Conservation (phyloP, 2,113 vertebrate species). For the Caretta caretta region DNA sequence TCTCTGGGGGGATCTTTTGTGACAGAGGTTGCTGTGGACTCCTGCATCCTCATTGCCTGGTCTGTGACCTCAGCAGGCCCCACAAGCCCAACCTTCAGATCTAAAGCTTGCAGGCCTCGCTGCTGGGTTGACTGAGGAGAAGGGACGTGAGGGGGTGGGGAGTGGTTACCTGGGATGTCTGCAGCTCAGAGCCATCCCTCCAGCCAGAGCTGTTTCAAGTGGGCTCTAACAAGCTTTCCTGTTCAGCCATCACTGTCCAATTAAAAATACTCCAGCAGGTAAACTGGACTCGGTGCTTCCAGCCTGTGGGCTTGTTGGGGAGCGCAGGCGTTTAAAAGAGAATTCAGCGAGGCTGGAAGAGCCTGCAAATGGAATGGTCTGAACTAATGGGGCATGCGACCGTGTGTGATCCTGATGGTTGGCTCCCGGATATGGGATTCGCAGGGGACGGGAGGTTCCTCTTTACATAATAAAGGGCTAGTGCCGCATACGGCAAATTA, state of each 20-base stretch:
- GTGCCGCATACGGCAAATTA: background rate
- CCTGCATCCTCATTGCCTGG: background rate
- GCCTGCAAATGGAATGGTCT: background rate
- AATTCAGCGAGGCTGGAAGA: background rate
- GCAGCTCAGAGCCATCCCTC: background rate
- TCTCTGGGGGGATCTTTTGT: background rate
- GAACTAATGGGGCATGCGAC: background rate
- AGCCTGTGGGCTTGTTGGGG: background rate
- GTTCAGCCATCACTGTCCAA: background rate
- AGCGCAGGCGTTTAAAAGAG: background rate
- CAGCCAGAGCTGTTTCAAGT: background rate
- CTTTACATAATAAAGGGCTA: background rate
- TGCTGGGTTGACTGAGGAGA: background rate
- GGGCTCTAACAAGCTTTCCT: background rate
- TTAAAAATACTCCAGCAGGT: background rate
- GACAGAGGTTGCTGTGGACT: background rate
- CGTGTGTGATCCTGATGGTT: background rate
- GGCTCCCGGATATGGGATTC: background rate
- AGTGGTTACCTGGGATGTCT: background rate
- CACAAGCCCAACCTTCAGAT: background rate
- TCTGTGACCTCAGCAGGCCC: background rate
- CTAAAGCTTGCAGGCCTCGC: background rate
- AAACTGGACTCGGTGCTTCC: background rate
- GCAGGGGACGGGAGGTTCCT: background rate
- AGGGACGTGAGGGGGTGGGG: rapidly evolving